Evolutionary conservation across 2,113 vertebrate species (phyloP), one percentile per base, ranked within the genome.

Genomic region (Pygoscelis antarcticus): DNA sequence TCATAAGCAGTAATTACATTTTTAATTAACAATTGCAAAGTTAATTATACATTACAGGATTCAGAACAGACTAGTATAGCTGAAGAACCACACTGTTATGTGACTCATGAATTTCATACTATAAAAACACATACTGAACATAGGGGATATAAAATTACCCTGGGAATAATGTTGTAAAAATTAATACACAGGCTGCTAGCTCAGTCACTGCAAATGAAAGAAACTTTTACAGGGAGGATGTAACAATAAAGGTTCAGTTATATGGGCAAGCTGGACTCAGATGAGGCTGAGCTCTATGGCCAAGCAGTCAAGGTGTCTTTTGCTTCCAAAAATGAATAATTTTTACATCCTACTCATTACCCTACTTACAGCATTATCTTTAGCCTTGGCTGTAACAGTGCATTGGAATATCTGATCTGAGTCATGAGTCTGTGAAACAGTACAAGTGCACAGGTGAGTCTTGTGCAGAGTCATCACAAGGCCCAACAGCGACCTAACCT

Each of bases 1-100:
- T 88, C 58, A 93, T 16, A 91, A 93, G 32, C 22, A 92, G 88
- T 82, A 91, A 96, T 97, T 92, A 57, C 23, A 64, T 94, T 95
- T 94, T 83, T 81, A 93, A 95, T 95, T 92, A 92, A 94, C 16
- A 12, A 54, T 93, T 87, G 82, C 30, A 66, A 89, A 87, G 26
- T 62, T 82, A 91, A 91, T 94, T 90, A 75, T 36, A 44, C 11
- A 40, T 64, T 83, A 78, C 38, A 79, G 52, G 16, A 85, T 88
- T 90, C 70, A 74, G 51, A 95, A 76, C 46, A 94, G 49, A 65
- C 25, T 26, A 9, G 36, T 47, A 76, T 36, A 83, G 54, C 22
- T 75, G 16, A 74, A 52, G 25, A 57, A 62, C 9, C 34, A 55
- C 1, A 2, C 29, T 74, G 57, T 86, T 87, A 46, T 9, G 23